Percentiles rank a stretch among this genome's conserved stretches.
Evolutionary conservation across 2,797 vertebrate genomes (phyloP).

Genomic region (Carduelis carduelis): DNA sequence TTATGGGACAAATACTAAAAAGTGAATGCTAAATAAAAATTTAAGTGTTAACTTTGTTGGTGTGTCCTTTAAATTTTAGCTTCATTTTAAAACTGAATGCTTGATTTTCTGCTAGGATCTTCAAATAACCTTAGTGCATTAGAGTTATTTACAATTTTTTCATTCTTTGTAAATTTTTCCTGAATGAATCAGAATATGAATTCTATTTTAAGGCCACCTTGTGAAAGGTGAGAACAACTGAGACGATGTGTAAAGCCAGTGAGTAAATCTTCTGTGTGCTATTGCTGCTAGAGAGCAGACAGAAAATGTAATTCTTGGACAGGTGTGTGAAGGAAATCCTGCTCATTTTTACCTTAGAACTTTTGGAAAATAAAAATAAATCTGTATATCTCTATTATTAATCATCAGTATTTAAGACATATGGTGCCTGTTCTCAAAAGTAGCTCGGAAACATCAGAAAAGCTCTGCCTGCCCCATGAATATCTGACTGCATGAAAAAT

Average conservation of each 20-base stretch:
- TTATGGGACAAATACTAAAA: background rate
- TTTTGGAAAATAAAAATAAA: background rate
- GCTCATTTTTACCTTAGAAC: background rate
- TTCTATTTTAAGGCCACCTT: background rate
- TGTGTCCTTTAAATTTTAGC: background rate
- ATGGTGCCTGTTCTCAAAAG: background rate
- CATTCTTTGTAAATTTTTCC: background rate
- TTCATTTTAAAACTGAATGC: background rate
- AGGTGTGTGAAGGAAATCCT: background rate
- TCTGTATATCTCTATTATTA: background rate
- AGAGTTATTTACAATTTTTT: background rate
- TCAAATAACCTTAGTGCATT: background rate
- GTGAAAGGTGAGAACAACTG: background rate
- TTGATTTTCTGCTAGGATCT: background rate
- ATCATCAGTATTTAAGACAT: background rate
- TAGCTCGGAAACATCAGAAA: background rate
- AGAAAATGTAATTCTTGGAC: background rate
- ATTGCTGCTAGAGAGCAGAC: background rate
- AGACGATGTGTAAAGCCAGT: background rate
- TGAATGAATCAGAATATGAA: background rate
- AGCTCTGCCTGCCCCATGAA: background rate
- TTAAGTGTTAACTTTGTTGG: background rate
- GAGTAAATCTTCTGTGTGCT: background rate
- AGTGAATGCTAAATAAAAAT: slow-evolving; percentile 8
- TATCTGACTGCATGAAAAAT: background rate